phyloP scores from a whole-genome alignment of 2,888 invertebrate genomes.

The Hydriomena furcata region DNA sequence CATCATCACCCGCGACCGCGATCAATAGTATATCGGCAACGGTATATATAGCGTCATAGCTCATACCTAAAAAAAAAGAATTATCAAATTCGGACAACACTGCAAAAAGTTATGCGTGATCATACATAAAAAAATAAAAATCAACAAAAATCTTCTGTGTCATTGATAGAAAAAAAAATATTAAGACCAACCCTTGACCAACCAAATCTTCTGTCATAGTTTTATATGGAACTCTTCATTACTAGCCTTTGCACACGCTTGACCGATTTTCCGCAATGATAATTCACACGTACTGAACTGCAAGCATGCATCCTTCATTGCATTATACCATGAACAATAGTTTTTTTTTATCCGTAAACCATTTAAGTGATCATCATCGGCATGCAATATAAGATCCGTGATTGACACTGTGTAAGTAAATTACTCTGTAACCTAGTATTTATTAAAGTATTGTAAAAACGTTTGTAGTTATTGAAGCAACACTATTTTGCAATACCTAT shows the following conservation, averaged over 20 bases:
- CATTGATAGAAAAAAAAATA: too few species aligned
- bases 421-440: background rate
- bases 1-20: too few species aligned
- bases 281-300: slow-evolving; percentile 59
- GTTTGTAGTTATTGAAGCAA: background rate
- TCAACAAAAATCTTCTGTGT: too few species aligned
- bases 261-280: slow-evolving; percentile 50
- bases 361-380: slow-evolving; percentile 31
- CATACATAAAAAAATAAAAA: too few species aligned
- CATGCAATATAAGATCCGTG: slow-evolving; percentile 48
- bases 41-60: too few species aligned
- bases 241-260: slow-evolving; percentile 5
- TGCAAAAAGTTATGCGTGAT: too few species aligned
- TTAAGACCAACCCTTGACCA: too few species aligned
- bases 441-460: background rate
- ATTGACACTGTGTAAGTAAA: slow-evolving; percentile 18
- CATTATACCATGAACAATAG: slow-evolving; percentile 33
- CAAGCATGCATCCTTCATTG: slow-evolving; percentile 57
- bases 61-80: too few species aligned
- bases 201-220: too few species aligned
- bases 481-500: background rate
- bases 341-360: slow-evolving; percentile 32
- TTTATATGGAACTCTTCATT: slow-evolving; percentile 14
- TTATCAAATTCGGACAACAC: too few species aligned
- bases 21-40: too few species aligned